phyloP scores from a whole-genome alignment of 2,888 invertebrate genomes.

The Byasa hedistus region DNA sequence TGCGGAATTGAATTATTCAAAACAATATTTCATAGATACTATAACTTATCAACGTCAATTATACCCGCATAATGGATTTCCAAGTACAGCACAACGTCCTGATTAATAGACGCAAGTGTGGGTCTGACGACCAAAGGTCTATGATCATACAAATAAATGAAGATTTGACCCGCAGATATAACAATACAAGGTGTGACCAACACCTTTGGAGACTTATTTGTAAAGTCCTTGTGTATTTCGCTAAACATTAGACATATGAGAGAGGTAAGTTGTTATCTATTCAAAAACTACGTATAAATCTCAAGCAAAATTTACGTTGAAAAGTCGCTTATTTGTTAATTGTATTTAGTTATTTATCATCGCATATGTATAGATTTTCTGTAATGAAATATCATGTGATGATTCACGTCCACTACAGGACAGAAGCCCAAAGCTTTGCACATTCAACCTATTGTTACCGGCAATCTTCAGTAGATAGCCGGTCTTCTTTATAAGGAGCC shows the following conservation, averaged over 20 bases:
- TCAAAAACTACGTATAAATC: too few relatives aligned
- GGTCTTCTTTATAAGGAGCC: too few relatives aligned
- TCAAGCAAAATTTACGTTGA: too few relatives aligned
- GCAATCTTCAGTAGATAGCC: too few relatives aligned
- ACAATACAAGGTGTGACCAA: not conserved
- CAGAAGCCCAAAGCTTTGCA: not conserved
- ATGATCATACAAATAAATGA: not conserved
- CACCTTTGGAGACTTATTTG: too few relatives aligned
- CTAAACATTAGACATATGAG: too few relatives aligned
- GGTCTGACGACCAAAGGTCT: not conserved
- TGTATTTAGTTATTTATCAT: too few relatives aligned
- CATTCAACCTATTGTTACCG: too few relatives aligned
- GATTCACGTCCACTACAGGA: not conserved
- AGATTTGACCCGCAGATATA: not conserved
- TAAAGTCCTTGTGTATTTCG: too few relatives aligned
- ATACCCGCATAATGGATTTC: slow-evolving; percentile 10
- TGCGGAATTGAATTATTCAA: not conserved
- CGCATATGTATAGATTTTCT: too few relatives aligned
- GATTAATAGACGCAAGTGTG: slow-evolving; percentile 3
- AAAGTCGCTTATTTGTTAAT: too few relatives aligned
- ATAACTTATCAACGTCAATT: slow-evolving; percentile 2
- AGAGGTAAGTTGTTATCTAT: too few relatives aligned
- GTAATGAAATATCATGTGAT: not conserved
- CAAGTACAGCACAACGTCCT: slow-evolving; percentile 1
- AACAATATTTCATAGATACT: slow-evolving; percentile 2